Conservation (phyloP, 2,797 vertebrate genomes). For the Peromyscus aztecus region DNA sequence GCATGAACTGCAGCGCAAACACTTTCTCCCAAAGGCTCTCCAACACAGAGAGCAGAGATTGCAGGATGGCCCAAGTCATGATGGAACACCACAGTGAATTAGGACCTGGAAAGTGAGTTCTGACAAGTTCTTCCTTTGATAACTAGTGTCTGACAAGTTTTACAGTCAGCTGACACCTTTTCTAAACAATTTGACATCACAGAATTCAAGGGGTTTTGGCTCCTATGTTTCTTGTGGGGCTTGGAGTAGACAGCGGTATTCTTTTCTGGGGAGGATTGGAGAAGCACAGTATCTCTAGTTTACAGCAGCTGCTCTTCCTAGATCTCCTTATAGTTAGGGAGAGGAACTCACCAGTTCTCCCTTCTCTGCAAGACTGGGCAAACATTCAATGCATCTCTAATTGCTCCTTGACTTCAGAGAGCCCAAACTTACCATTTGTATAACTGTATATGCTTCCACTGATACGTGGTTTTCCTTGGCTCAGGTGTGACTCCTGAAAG, state of each 20-base stretch:
- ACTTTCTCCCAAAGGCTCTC: background rate
- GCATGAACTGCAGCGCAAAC: background rate
- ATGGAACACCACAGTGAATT: background rate
- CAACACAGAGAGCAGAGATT: background rate
- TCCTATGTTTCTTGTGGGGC: background rate
- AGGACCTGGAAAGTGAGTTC: background rate
- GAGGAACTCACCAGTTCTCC: background rate
- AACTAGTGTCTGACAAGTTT: background rate
- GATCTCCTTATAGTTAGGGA: background rate
- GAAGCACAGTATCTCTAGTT: background rate
- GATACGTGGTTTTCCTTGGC: background rate
- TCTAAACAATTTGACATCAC: constrained; percentile 1
- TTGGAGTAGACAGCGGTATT: background rate
- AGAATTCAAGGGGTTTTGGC: background rate
- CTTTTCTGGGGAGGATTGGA: background rate
- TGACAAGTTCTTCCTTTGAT: background rate
- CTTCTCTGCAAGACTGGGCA: background rate
- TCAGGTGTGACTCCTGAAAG: background rate
- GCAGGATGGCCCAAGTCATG: background rate
- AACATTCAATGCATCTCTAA: background rate
- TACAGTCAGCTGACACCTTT: background rate
- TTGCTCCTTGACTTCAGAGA: background rate
- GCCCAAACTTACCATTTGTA: background rate
- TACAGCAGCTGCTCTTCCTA: background rate
- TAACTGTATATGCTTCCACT: background rate